These are phyloP conservation scores for Lacanobia oleracea DNA, from an alignment of 2,888 invertebrate species.

Conservation along the genomic window DNA sequence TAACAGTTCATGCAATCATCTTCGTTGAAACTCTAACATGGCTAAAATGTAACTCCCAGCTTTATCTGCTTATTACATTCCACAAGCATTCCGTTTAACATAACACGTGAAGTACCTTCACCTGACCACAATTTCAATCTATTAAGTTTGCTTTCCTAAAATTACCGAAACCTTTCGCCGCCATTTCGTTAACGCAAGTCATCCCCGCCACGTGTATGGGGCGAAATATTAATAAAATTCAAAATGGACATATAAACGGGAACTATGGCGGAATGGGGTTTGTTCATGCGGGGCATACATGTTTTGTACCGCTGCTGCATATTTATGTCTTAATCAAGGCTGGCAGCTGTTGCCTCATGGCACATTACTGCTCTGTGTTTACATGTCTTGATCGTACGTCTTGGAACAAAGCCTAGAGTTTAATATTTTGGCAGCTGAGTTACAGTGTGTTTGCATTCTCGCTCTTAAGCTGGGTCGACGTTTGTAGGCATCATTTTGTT, in stretches of 20 bases:
- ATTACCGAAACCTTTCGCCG: conserved; percentile 28
- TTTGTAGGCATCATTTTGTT: conserved; percentile 29
- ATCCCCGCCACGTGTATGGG: conserved; percentile 33
- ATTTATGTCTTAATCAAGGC: conserved; percentile 80
- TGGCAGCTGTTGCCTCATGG: conserved; percentile 75
- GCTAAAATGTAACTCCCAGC: background rate
- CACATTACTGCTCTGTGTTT: conserved; percentile 72
- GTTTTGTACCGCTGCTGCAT: conserved; percentile 76
- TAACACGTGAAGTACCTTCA: conserved; percentile 13
- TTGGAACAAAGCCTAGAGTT: conserved; percentile 73
- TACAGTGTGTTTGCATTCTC: conserved; percentile 60
- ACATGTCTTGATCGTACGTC: conserved; percentile 72
- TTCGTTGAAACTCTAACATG: conserved; percentile 5
- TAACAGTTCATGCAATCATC: background rate
- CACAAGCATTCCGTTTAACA: conserved; percentile 8
- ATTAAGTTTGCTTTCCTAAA: conserved; percentile 48
- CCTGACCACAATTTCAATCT: conserved; percentile 29
- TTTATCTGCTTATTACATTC: conserved; percentile 14
- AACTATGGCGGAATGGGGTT: conserved; percentile 67
- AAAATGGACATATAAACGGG: conserved; percentile 65
- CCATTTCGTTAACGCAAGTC: conserved; percentile 43
- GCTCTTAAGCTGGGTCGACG: conserved; percentile 22
- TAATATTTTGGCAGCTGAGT: conserved; percentile 72
- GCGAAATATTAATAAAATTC: conserved; percentile 71
- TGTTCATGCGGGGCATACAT: conserved; percentile 66